Base-by-base conservation (phyloP, 2,797 vertebrate species). In the Diceros bicornis region DNA sequence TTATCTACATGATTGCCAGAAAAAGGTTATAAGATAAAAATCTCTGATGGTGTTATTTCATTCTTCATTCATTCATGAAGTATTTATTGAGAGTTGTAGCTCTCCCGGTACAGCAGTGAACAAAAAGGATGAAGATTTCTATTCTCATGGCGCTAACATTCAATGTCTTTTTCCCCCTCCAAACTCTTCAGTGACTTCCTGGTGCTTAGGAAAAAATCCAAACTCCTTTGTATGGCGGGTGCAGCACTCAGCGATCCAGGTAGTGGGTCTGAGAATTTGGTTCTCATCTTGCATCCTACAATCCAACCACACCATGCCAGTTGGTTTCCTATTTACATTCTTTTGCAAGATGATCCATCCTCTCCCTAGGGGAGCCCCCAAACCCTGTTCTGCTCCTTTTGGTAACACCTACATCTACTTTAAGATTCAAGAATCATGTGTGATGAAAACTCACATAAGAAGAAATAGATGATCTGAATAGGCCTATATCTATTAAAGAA, bases 341-440 rank as follows among this genome's bases (percentile, higher is more conserved):
- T 4, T 79, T 87, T 69, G 13, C 47, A 57, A 83, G n/a, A 4
- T 68, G 61, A 68, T n/a, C 34, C 3, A 44, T 77, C 29, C 29
- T 64, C 47, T 85, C 20, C 7, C 1, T 16, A 4, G 23, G 25
- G 17, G 3, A 37, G 32, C 52, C 41, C 50, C 9, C 7, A 27
- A 66, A 34, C 1, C 29, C n/a, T 32, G 16, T 77, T 68, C 37
- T 84, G 16, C 47, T 86, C 23, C 17, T 52, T 75, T 69, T 37
- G 4, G 37, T 32, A 77, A 94, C 29, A 71, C 4, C 84, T 52
- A 18, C 66, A 17, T 50, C 8, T 41, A 32, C 68, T 84, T 90
- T 90, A 94, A 84, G 61, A 90, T 69, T 61, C 50, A 94, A 68
- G 41, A 75, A 84, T 77, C 59, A 84, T 25, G 14, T 64, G 79